Conservation (phyloP, 1,140 invertebrate genomes). For the Pseudomyrmex flavicornis region DNA sequence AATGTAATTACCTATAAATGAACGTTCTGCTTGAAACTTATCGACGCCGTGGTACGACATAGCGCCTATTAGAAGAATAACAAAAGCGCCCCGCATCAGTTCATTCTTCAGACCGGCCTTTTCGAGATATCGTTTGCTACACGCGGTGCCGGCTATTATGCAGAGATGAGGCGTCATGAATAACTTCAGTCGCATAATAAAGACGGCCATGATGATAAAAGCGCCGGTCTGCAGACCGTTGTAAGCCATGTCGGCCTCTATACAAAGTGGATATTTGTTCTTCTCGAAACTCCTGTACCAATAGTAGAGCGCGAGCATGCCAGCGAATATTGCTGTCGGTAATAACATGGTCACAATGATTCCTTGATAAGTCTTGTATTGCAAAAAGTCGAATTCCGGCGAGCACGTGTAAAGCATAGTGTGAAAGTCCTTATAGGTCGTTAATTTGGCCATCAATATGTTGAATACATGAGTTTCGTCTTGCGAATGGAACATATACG, state of each 20-base stretch:
- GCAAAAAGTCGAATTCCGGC: constrained; percentile 93
- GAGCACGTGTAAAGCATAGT: constrained; percentile 94
- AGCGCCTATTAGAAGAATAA: constrained; percentile 76
- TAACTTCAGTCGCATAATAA: constrained; percentile 94
- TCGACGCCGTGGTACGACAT: constrained; percentile 82
- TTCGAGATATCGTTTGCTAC: constrained; percentile 82
- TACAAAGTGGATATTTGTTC: constrained; percentile 75
- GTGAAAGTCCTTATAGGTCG: constrained; percentile 91
- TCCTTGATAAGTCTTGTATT: constrained; percentile 84
- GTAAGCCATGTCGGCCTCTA: constrained; percentile 89
- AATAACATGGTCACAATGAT: constrained; percentile 86
- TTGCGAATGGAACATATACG: constrained; percentile 79
- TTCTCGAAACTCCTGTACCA: constrained; percentile 81
- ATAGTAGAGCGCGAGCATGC: constrained; percentile 81
- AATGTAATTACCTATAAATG: constrained; percentile 75
- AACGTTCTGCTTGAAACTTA: constrained; percentile 76
- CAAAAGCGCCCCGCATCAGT: constrained; percentile 67
- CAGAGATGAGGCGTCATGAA: constrained; percentile 94
- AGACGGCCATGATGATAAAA: constrained; percentile 90
- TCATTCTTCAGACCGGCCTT: constrained; percentile 80
- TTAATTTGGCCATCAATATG: constrained; percentile 91
- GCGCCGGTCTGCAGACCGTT: constrained; percentile 89
- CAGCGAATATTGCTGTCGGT: constrained; percentile 85
- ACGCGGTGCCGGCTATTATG: constrained; percentile 88
- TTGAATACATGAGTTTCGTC: constrained; percentile 92